Conservation (phyloP, 2,888 invertebrate genomes). For the Heliothis peltigera region DNA sequence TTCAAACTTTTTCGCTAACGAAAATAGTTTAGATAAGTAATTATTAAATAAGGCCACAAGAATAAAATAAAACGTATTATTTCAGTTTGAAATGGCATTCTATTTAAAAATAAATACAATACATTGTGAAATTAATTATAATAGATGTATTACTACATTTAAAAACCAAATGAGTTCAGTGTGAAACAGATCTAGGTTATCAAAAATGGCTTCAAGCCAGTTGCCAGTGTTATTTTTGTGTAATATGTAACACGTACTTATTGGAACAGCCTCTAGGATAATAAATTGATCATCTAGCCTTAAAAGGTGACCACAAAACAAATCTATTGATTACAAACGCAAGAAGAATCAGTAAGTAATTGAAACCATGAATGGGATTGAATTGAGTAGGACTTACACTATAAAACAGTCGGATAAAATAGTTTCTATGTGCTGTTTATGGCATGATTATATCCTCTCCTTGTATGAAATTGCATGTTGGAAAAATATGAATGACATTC, state of each 20-base stretch:
- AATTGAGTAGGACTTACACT: neutral
- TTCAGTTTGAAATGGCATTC: conserved; percentile 19
- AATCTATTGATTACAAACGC: neutral
- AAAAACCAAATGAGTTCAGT: conserved; percentile 27
- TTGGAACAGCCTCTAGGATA: conserved; percentile 15
- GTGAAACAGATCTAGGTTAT: conserved; percentile 48
- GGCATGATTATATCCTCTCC: neutral
- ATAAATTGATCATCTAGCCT: conserved; percentile 6
- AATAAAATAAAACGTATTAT: conserved; percentile 9
- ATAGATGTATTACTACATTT: conserved; percentile 14
- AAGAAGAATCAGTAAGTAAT: conserved; percentile 16
- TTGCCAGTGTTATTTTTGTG: conserved; percentile 35
- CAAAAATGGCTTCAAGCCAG: conserved; percentile 35
- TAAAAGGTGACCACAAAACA: conserved; percentile 18
- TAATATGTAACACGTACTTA: conserved; percentile 19
- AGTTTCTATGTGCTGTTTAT: neutral
- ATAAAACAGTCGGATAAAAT: neutral
- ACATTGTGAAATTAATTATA: conserved; percentile 34
- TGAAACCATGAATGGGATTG: conserved; percentile 8
- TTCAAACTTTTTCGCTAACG: no score
- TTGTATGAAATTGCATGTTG: neutral
- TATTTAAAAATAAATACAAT: conserved; percentile 38
- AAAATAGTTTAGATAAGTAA: neutral
- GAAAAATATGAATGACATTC: neutral
- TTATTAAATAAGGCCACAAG: conserved; percentile 15